phyloP scores from a whole-genome alignment of 2,888 invertebrate genomes.

The Neoscelio sp. region DNA sequence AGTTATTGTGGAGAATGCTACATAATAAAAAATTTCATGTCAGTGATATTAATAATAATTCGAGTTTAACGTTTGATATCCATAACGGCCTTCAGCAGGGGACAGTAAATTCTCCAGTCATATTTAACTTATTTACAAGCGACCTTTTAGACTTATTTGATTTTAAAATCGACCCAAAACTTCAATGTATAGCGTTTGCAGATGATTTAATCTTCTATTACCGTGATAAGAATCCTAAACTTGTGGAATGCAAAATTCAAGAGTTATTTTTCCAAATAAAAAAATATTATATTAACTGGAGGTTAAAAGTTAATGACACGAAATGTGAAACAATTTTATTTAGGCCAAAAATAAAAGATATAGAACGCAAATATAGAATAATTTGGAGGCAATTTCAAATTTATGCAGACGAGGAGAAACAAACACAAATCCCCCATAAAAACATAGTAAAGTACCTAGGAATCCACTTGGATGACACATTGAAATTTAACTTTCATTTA shows the following conservation, averaged over 20 bases:
- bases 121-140: constrained; percentile 61
- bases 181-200: constrained; percentile 52
- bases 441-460: constrained; percentile 54
- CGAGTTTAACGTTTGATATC: no score
- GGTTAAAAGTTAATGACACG: constrained; percentile 35
- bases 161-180: constrained; percentile 24
- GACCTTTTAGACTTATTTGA: constrained; percentile 54
- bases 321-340: constrained; percentile 62
- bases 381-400: constrained; percentile 9
- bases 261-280: constrained; percentile 33
- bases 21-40: no score
- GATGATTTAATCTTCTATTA: constrained; percentile 61
- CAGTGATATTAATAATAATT: no score
- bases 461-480: constrained; percentile 32
- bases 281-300: constrained; percentile 31
- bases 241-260: constrained; percentile 11
- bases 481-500: constrained; percentile 27
- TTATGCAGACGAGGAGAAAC: neutral
- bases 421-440: constrained; percentile 29
- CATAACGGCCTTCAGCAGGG: constrained; percentile 66
- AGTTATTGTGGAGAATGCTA: no score
- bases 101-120: constrained; percentile 59
- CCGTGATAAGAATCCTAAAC: neutral
- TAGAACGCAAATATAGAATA: neutral
- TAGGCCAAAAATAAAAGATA: neutral